A percentile compares a stretch with the other conserved stretches of the same genome.
phyloP scores from a whole-genome alignment of 1,140 invertebrate genomes.

The Sarcophaga bullata region DNA sequence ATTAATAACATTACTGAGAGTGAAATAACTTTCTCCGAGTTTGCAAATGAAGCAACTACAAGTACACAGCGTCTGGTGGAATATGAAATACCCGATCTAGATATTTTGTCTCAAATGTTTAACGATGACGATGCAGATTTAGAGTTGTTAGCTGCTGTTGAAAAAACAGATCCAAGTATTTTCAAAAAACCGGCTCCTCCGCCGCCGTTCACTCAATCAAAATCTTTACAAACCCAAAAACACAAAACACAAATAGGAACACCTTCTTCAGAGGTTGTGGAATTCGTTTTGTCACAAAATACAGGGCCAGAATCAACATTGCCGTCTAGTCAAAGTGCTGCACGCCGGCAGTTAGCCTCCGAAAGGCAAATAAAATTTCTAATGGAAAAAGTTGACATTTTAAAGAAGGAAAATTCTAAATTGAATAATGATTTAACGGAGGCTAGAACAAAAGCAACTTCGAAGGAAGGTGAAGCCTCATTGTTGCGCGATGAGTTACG shows the following conservation, averaged over 20 bases:
- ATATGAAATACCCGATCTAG: constrained; percentile 22
- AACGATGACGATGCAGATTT: constrained; percentile 52
- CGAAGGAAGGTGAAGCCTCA: constrained; percentile 57
- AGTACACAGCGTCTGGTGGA: constrained; percentile 53
- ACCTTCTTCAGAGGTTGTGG: neutral
- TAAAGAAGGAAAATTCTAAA: constrained; percentile 57
- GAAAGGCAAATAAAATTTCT: constrained; percentile 59
- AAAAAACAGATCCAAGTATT: neutral
- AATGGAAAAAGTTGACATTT: constrained; percentile 54
- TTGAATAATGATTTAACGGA: constrained; percentile 54
- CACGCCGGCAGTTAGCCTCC: constrained; percentile 53
- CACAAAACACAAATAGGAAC: neutral
- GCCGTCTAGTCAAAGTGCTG: constrained; percentile 24
- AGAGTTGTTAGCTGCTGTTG: constrained; percentile 31
- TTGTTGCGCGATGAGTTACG: constrained; percentile 58
- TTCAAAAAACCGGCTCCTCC: constrained; percentile 27
- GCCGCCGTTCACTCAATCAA: neutral
- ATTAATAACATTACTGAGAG: constrained; percentile 35
- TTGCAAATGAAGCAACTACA: constrained; percentile 51
- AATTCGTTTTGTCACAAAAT: neutral
- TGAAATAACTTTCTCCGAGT: constrained; percentile 54
- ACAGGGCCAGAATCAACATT: neutral
- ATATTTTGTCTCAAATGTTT: constrained; percentile 50
- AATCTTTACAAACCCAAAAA: neutral
- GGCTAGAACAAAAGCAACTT: constrained; percentile 49